Percentiles rank a stretch among this genome's conserved stretches.
phyloP scores from a whole-genome alignment of 2,113 vertebrate species.

The Scolopax mira region DNA sequence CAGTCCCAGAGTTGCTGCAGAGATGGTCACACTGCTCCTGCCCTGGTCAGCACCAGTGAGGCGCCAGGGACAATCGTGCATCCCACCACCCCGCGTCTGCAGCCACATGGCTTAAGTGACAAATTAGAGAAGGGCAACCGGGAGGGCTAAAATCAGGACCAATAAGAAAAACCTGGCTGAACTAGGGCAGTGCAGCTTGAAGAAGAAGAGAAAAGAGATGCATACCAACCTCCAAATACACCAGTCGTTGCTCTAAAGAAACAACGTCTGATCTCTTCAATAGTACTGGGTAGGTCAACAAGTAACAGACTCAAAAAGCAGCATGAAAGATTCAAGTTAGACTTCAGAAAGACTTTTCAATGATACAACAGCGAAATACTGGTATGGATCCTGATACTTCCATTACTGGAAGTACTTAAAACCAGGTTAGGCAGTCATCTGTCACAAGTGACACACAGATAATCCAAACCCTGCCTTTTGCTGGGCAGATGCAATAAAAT shows the following conservation, averaged over 20 bases:
- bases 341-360: background rate
- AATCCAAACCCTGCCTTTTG: background rate
- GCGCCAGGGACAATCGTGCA: background rate
- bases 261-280: background rate
- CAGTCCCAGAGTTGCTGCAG: background rate
- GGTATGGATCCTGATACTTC: background rate
- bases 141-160: background rate
- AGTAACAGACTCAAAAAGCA: background rate
- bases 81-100: rapidly evolving
- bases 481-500: background rate
- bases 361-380: background rate
- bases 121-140: background rate
- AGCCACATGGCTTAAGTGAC: background rate
- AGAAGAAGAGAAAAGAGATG: background rate
- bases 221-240: background rate
- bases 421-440: background rate
- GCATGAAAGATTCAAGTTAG: background rate
- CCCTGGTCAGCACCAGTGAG: background rate
- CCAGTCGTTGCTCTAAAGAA: background rate
- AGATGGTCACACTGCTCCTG: rapidly evolving
- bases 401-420: background rate
- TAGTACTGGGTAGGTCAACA: background rate
- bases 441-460: background rate
- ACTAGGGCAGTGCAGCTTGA: background rate
- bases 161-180: background rate